phyloP scores from a whole-genome alignment of 2,888 invertebrate genomes.

The Chaitophorus viminalis region DNA sequence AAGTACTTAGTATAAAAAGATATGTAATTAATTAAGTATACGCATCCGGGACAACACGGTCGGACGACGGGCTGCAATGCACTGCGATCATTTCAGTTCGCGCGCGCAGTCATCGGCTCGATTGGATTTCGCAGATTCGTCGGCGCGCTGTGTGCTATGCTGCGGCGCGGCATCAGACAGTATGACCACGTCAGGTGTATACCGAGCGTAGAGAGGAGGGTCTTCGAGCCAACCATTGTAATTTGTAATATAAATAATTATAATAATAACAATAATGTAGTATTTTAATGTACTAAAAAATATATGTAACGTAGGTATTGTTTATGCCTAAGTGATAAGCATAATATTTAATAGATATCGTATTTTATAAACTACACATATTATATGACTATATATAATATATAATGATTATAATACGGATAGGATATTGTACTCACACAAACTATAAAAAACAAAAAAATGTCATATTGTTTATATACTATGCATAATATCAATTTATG shows the following conservation, averaged over 20 bases:
- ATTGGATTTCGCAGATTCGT: conserved; percentile 61
- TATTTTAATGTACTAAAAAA: background rate
- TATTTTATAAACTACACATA: background rate
- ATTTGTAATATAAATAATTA: background rate
- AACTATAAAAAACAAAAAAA: no score
- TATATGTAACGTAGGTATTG: background rate
- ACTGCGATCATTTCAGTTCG: conserved; percentile 50
- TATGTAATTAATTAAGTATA: background rate
- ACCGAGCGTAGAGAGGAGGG: background rate
- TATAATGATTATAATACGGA: no score
- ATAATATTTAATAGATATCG: background rate
- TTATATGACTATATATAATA: no score
- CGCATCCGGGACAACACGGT: conserved; percentile 37
- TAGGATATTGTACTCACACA: no score
- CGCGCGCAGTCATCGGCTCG: conserved; percentile 61
- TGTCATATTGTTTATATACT: no score
- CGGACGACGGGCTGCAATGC: conserved; percentile 36
- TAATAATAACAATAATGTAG: background rate
- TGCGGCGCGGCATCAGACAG: conserved; percentile 42
- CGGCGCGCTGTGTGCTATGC: conserved; percentile 41
- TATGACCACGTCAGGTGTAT: conserved; percentile 53
- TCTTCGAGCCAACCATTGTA: conserved; percentile 12
- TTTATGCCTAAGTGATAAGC: background rate
- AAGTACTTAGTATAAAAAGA: background rate
- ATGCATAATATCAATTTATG: no score